Conservation (phyloP, 2,888 invertebrate species). For the Capitulum mitella region DNA sequence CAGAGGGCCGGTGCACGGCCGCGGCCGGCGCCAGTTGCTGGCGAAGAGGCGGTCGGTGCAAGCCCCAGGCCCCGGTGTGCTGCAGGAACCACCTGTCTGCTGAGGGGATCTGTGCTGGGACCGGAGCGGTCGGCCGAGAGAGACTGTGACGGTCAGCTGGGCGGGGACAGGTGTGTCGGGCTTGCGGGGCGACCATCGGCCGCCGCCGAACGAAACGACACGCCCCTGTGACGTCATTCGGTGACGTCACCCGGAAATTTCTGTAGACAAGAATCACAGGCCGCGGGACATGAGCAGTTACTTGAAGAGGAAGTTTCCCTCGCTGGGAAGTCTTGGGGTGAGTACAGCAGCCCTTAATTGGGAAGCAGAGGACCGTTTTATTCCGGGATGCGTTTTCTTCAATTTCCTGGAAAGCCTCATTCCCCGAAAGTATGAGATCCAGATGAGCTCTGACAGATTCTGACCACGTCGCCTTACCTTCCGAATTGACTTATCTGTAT, state of each 20-base stretch:
- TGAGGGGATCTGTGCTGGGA: background rate
- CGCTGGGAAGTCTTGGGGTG: background rate
- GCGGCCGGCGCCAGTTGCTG: background rate
- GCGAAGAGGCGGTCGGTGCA: conserved; percentile 3
- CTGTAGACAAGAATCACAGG: no score
- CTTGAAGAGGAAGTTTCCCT: conserved; percentile 5
- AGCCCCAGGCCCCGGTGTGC: background rate
- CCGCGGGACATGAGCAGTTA: background rate
- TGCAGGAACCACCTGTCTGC: background rate
- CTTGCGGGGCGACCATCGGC: background rate
- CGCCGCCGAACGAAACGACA: conserved; percentile 4
- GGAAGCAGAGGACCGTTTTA: no score
- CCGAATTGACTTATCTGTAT: no score
- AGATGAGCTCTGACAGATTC: no score
- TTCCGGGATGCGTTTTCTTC: no score
- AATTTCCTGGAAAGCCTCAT: no score
- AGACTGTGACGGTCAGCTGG: background rate
- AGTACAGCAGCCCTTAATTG: no score
- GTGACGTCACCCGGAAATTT: background rate
- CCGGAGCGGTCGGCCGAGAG: background rate
- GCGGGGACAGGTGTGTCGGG: background rate
- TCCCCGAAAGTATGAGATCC: no score
- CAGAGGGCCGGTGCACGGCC: background rate
- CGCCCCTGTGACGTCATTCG: background rate
- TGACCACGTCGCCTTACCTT: no score